Base-by-base conservation (phyloP, 2,113 vertebrate species). In the Alethe castanea region DNA sequence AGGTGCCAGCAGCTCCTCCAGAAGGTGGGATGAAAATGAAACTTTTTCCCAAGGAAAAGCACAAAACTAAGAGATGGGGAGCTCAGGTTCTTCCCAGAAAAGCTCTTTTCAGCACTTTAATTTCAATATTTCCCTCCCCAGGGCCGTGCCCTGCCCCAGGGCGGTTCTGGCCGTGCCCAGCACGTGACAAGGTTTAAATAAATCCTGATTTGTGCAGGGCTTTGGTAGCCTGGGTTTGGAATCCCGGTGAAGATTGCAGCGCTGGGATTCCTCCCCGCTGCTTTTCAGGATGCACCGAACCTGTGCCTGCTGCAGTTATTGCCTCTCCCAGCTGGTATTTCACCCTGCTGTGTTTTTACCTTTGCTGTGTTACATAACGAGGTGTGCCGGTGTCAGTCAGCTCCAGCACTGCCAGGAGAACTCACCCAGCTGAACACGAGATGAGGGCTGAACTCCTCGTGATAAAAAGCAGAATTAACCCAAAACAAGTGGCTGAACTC, bases 261-360 rank as follows among this genome's bases (percentile, higher is more conserved):
- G 6, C 28, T 31, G 52, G 28, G 26, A 7, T 53, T 19, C 18
- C 16, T 53, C 73, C 61, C 56, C 29, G 13, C 54, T 5, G 0
- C n/a, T 82, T 67, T 50, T 66, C 24, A 22, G 71, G 38, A 12
- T 5, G 38, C 81, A 80, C 72, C 80, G 71, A 64, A 86, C 5
- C 67, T 28, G 88, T 47, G 72, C 62, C 48, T 5, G 17, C 67
- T 80, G 9, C 14, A 22, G 47, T 89, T 81, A 14, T 89, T 89
- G 52, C 72, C 84, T 81, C 59, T 9, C n/a, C 5, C 62, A 19
- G 62, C 10, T 92, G 91, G 54, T 76, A 19, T 89, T 83, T 80
- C 6, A 50, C 79, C 59, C 73, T 8, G 81, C 35, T 85, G 64
- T 64, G 73, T 95, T 95, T 96, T 94, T 85, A 61, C 90, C 93